phyloP scores from a whole-genome alignment of 2,113 vertebrate genomes.

The Plotosus lineatus region DNA sequence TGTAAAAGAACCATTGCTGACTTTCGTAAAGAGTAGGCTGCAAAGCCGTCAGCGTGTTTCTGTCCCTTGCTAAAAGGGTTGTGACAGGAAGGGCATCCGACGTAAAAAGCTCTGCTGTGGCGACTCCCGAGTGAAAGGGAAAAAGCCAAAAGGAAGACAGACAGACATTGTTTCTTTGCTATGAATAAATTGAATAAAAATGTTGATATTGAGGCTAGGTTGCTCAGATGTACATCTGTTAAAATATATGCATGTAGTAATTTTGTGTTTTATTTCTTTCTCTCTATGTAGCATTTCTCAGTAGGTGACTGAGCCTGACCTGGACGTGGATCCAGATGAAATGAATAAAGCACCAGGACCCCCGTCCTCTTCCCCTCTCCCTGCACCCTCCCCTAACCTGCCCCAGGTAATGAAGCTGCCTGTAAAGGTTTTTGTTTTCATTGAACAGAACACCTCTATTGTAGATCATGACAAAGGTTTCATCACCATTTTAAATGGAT shows the following conservation, averaged over 20 bases:
- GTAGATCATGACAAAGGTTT: not conserved
- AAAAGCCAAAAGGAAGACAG: too few species aligned
- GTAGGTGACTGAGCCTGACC: slow-evolving; percentile 80
- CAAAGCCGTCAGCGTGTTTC: too few species aligned
- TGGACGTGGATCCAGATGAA: slow-evolving; percentile 97
- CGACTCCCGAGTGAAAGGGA: too few species aligned
- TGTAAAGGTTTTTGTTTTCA: not conserved
- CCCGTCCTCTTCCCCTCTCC: slow-evolving; percentile 82
- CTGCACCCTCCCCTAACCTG: slow-evolving; percentile 90
- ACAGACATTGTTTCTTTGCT: not conserved
- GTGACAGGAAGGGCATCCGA: too few species aligned
- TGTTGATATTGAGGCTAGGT: not conserved
- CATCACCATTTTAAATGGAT: not conserved
- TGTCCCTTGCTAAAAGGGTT: too few species aligned
- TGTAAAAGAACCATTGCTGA: too few species aligned
- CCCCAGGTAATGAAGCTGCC: slow-evolving; percentile 81
- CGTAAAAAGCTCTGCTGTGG: too few species aligned
- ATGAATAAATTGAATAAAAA: not conserved
- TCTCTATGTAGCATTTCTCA: slow-evolving; percentile 57
- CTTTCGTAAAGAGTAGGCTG: too few species aligned
- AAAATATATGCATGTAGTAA: not conserved
- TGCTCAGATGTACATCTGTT: not conserved
- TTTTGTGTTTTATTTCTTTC: not conserved
- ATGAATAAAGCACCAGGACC: slow-evolving; percentile 98
- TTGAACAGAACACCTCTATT: not conserved